Percentiles rank a stretch among this genome's conserved stretches.
Conservation (phyloP, 1,140 invertebrate species). For the Drosophila sp. region DNA sequence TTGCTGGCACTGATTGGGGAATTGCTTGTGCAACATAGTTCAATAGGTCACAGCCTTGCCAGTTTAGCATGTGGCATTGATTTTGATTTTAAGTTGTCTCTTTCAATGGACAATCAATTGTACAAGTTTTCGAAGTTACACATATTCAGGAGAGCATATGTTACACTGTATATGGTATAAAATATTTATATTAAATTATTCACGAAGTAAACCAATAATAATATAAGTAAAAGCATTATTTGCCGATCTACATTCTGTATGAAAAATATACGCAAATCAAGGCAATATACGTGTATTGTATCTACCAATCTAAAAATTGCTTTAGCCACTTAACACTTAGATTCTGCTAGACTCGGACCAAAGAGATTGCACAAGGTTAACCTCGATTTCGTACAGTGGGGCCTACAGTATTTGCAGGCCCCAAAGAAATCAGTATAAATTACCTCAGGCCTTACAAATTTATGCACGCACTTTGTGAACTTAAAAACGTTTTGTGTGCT, state of each 20-base stretch:
- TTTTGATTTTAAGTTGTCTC: conserved; percentile 15
- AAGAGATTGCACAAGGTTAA: conserved; percentile 1
- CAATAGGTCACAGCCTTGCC: conserved; percentile 30
- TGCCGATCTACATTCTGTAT: no score
- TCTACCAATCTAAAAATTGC: no score
- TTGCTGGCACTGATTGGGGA: conserved; percentile 38
- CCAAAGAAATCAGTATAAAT: conserved; percentile 39
- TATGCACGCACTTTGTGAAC: conserved; percentile 54
- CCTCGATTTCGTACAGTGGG: not conserved
- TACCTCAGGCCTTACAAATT: conserved; percentile 36
- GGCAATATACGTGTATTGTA: no score
- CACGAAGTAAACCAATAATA: no score
- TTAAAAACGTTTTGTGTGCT: conserved; percentile 45
- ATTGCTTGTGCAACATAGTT: conserved; percentile 4
- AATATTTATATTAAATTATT: no score
- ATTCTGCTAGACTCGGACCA: not conserved
- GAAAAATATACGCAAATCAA: no score
- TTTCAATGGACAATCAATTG: conserved; percentile 2
- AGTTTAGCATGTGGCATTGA: conserved; percentile 35
- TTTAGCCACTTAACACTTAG: not conserved
- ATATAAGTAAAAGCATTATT: no score
- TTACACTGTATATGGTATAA: no score
- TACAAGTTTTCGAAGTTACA: no score
- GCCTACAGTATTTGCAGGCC: conserved; percentile 5
- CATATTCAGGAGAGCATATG: no score